phyloP scores from a whole-genome alignment of 2,113 vertebrate species.

The Cebidichthys violaceus region DNA sequence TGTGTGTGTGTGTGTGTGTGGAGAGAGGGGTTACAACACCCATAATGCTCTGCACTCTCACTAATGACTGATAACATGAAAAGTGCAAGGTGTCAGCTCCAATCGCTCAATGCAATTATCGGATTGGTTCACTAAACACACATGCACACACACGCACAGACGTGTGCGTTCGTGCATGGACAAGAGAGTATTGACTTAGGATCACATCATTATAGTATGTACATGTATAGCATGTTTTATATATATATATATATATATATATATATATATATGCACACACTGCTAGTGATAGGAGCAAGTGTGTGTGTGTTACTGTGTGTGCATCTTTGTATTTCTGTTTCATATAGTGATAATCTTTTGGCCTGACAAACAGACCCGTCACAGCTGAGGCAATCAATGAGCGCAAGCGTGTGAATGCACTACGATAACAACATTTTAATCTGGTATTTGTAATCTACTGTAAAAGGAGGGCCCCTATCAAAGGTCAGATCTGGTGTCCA shows the following conservation, averaged over 20 bases:
- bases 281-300: background rate
- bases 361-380: background rate
- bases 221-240: background rate
- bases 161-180: background rate
- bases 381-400: background rate
- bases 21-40: constrained; percentile 43
- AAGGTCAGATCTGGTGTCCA: background rate
- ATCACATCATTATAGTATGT: constrained; percentile 8
- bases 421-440: background rate
- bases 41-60: constrained; percentile 64
- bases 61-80: constrained; percentile 73
- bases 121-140: constrained; percentile 41
- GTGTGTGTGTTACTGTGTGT: background rate
- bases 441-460: background rate
- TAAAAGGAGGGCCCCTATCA: background rate
- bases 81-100: constrained; percentile 65
- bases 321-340: background rate
- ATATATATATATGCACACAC: background rate
- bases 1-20: background rate
- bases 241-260: no score
- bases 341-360: background rate
- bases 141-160: background rate
- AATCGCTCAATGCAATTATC: constrained; percentile 69
- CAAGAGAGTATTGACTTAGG: constrained; percentile 1
- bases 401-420: background rate